These are phyloP conservation scores for Erpobdella octoculata DNA, from an alignment of 2,888 invertebrate genomes.

Conservation along the genomic window DNA sequence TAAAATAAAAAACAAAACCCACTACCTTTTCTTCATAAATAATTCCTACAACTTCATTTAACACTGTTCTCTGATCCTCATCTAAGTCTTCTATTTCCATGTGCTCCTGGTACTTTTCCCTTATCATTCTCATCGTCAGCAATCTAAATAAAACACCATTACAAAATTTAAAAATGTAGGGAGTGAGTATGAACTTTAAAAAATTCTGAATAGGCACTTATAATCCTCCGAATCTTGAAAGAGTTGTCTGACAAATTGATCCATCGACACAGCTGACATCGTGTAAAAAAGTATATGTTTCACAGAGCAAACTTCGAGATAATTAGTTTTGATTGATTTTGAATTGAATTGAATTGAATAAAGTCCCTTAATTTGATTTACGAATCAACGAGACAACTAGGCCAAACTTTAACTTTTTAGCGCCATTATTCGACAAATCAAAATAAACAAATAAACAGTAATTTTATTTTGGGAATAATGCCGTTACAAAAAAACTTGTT, in stretches of 20 bases:
- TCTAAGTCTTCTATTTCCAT: not conserved
- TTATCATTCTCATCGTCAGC: slow-evolving; percentile 24
- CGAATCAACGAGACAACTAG: too few relatives aligned
- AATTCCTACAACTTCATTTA: slow-evolving; percentile 8
- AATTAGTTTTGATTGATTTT: too few relatives aligned
- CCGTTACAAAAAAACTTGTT: too few relatives aligned
- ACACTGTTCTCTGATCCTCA: slow-evolving; percentile 12
- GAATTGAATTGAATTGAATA: too few relatives aligned
- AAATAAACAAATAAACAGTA: too few relatives aligned
- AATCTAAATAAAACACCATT: not conserved
- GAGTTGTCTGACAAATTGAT: slow-evolving; percentile 22
- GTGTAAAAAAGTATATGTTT: too few relatives aligned
- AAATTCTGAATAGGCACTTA: not conserved
- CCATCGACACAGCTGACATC: slow-evolving; percentile 23
- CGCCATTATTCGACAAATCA: too few relatives aligned
- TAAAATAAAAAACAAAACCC: not conserved
- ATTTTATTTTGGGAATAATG: too few relatives aligned
- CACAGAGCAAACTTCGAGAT: too few relatives aligned
- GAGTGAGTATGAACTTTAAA: not conserved
- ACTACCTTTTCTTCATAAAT: slow-evolving; percentile 23
- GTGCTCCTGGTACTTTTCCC: slow-evolving; percentile 19
- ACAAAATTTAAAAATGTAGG: not conserved
- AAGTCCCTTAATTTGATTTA: too few relatives aligned
- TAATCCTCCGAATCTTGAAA: slow-evolving; percentile 26
- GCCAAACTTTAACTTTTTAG: too few relatives aligned